Evolutionary conservation across 2,113 vertebrate genomes (phyloP).

Genomic region (Pedionomus torquatus): DNA sequence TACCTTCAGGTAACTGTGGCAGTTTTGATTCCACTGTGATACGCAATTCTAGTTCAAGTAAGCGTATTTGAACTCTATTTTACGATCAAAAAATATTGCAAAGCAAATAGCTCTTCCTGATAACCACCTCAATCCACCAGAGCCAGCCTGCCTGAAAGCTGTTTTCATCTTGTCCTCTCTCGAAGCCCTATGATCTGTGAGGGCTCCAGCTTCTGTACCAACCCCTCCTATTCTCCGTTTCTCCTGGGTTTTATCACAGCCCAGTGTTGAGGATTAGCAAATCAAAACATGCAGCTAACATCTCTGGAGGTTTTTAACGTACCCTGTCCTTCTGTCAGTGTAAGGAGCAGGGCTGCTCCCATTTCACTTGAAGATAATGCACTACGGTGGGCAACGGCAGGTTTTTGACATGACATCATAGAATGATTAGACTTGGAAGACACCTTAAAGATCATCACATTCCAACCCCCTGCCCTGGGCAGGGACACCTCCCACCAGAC

Average conservation of each 20-base stretch:
- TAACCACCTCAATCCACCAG: background rate
- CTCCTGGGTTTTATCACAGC: background rate
- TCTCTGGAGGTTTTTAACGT: background rate
- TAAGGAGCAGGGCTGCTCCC: background rate
- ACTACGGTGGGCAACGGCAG: fast-evolving
- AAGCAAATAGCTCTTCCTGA: background rate
- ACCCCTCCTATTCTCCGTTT: background rate
- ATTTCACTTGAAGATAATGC: background rate
- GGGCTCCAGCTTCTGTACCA: background rate
- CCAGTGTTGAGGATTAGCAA: background rate
- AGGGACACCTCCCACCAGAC: background rate
- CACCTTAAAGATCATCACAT: background rate
- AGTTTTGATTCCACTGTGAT: background rate
- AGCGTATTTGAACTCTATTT: fast-evolving
- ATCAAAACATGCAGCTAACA: background rate
- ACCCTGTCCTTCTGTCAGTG: background rate
- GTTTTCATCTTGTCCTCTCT: background rate
- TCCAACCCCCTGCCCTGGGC: background rate
- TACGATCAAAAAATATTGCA: background rate
- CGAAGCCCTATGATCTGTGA: fast-evolving
- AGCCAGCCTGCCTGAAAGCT: background rate
- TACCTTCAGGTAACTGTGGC: background rate
- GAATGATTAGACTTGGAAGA: background rate
- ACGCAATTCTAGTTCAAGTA: background rate
- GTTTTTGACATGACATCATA: background rate